phyloP scores from a whole-genome alignment of 2,888 invertebrate species.

The Eristalis tenax region DNA sequence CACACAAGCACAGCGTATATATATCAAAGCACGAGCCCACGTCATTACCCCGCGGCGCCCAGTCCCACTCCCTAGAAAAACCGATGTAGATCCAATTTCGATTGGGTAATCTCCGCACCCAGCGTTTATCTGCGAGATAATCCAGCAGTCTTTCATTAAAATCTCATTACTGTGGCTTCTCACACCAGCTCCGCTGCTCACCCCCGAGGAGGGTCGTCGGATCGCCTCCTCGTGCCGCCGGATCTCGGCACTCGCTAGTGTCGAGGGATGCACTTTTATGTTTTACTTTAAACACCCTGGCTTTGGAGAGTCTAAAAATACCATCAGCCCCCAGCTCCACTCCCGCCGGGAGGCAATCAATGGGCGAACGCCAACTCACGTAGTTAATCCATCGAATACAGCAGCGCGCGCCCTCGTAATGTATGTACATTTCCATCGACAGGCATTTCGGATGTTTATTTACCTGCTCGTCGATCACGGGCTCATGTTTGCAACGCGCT shows the following conservation, averaged over 20 bases:
- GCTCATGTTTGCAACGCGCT: slow-evolving; percentile 10
- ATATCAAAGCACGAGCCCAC: not conserved
- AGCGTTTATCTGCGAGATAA: not conserved
- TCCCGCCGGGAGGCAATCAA: not conserved
- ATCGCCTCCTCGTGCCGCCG: no score
- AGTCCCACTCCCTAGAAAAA: not conserved
- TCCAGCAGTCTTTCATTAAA: slow-evolving; percentile 52
- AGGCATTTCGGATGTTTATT: slow-evolving; percentile 58
- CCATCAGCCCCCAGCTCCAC: not conserved
- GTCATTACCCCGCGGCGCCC: not conserved
- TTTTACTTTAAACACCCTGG: slow-evolving; percentile 17
- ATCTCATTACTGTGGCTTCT: slow-evolving; percentile 48
- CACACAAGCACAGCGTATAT: not conserved
- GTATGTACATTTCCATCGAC: slow-evolving; percentile 60
- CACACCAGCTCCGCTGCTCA: not conserved
- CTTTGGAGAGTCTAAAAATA: slow-evolving; percentile 39
- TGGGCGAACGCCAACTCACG: slow-evolving; percentile 38
- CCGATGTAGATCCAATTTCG: slow-evolving; percentile 6
- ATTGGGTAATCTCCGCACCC: slow-evolving; percentile 17
- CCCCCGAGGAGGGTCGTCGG: not conserved
- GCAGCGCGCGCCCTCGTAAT: slow-evolving; percentile 37
- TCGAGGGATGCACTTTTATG: slow-evolving; percentile 44
- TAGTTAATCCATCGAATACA: slow-evolving; percentile 37
- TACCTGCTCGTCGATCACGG: slow-evolving; percentile 64
- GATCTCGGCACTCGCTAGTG: not conserved